These are phyloP conservation scores for Indicator indicator DNA, from an alignment of 2,113 vertebrate genomes.

Conservation along the genomic window DNA sequence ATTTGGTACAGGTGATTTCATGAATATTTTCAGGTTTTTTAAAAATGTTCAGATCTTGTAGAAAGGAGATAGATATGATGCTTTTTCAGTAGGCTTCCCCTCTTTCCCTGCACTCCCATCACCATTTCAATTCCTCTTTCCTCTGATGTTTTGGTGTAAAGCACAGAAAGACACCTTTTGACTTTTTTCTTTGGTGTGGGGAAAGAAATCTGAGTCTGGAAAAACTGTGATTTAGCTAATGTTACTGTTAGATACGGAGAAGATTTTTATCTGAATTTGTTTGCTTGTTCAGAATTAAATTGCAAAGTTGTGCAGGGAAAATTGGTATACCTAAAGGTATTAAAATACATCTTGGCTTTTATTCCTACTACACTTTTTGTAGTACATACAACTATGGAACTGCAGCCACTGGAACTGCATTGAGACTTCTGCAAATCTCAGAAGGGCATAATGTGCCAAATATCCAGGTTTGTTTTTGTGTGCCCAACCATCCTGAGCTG, in stretches of 20 bases:
- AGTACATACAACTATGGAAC: neutral
- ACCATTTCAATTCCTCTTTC: neutral
- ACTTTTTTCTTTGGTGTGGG: neutral
- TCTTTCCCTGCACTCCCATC: rapidly evolving
- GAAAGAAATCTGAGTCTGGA: neutral
- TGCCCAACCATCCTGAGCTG: neutral
- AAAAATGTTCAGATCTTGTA: neutral
- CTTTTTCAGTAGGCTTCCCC: neutral
- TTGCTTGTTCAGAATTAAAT: neutral
- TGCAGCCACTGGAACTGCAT: neutral
- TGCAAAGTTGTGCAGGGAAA: neutral
- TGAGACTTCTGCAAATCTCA: neutral
- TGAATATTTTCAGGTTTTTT: neutral
- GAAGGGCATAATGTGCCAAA: neutral
- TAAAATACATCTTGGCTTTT: rapidly evolving
- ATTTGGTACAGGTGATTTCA: neutral
- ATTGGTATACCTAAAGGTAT: neutral
- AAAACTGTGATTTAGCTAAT: neutral
- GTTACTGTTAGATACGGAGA: neutral
- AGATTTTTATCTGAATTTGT: neutral
- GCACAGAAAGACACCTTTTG: neutral
- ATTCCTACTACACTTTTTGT: neutral
- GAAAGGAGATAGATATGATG: neutral
- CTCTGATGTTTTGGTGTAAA: neutral
- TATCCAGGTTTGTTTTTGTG: neutral